Conservation (phyloP, 1,140 invertebrate species). For the Drosophila lowei region DNA sequence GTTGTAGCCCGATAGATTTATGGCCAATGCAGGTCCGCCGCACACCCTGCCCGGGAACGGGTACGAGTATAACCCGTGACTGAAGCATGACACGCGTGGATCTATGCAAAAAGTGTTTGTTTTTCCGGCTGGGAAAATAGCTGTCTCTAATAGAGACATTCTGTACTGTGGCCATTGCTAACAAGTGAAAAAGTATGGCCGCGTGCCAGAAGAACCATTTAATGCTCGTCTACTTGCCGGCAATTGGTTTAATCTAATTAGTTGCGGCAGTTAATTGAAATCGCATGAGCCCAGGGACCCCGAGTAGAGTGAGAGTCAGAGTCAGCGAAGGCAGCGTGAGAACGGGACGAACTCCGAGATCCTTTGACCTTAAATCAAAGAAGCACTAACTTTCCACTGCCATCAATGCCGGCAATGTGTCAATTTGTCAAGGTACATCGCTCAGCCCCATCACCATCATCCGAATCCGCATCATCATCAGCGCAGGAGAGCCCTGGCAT, state of each 20-base stretch:
- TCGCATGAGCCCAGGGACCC: constrained; percentile 51
- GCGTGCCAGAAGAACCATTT: constrained; percentile 58
- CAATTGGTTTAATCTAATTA: constrained; percentile 72
- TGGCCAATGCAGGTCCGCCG: constrained; percentile 43
- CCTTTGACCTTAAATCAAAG: constrained; percentile 61
- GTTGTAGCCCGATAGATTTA: constrained; percentile 52
- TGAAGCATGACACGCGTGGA: constrained; percentile 62
- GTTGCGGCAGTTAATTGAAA: constrained; percentile 77
- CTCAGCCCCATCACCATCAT: constrained; percentile 51
- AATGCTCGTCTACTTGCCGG: constrained; percentile 47
- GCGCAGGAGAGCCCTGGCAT: constrained; percentile 7
- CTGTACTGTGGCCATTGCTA: constrained; percentile 9
- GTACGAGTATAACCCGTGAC: constrained; percentile 31
- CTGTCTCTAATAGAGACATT: constrained; percentile 41
- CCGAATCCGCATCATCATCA: constrained; percentile 29
- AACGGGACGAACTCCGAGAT: neutral
- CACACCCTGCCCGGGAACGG: neutral
- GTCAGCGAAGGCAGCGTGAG: constrained; percentile 14
- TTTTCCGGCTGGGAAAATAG: constrained; percentile 45
- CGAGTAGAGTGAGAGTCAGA: neutral
- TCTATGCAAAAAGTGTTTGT: constrained; percentile 65
- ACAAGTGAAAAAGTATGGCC: constrained; percentile 66
- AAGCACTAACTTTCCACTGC: constrained; percentile 44
- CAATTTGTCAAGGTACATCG: constrained; percentile 81
- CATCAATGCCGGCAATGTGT: constrained; percentile 61